Base-by-base conservation (phyloP, 2,113 vertebrate genomes). In the Nerophis ophidion region DNA sequence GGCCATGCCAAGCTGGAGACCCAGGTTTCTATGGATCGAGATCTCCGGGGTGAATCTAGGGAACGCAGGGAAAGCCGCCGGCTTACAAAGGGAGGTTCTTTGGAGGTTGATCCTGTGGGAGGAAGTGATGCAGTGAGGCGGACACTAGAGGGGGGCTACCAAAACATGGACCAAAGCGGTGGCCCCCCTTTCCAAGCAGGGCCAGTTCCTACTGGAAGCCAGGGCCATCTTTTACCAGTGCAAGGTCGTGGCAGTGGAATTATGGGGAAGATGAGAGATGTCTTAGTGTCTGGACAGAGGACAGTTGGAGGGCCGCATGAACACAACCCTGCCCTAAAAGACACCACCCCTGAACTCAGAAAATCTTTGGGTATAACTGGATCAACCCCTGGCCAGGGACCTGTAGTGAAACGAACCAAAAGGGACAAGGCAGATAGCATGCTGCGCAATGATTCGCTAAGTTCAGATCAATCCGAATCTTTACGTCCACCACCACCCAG, bases 391-490 rank as follows among this genome's bases (percentile, higher is more conserved):
- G 82, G 91, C 79, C 92, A 93, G 77, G 93, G 91, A 45, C 89
- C 89, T 82, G 71, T 65, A 9, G 80, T 88, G 55, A 91, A 92
- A 76, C 93, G 95, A 89, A 91, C 91, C 84, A 98, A 97, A 88
- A 91, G 94, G 67, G 94, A 96, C 74, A 99, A 97, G 87, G 92
- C 89, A 65, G 95, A 98, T 84, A 95, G 92, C 78, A 97, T 98
- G 93, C 90, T 96, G 83, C 93, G 96, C 61, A 99, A 98, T 66
- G 97, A 99, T 87, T 98, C 95, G n/a, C 91, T 98, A 63, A 98
- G 95, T 83, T 96, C 94, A 5, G 95, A 98, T 84, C 96, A 98
- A 81, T 98, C 95, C 1, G 97, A 99, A 87, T 96, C 95, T 12
- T 88, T 99, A 76, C 90, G 96, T 52, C 96, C 94, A 2, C 94